A percentile compares a stretch with the other conserved stretches of the same genome.
phyloP scores from a whole-genome alignment of 2,113 vertebrate species.

The Myiopsitta monachus region DNA sequence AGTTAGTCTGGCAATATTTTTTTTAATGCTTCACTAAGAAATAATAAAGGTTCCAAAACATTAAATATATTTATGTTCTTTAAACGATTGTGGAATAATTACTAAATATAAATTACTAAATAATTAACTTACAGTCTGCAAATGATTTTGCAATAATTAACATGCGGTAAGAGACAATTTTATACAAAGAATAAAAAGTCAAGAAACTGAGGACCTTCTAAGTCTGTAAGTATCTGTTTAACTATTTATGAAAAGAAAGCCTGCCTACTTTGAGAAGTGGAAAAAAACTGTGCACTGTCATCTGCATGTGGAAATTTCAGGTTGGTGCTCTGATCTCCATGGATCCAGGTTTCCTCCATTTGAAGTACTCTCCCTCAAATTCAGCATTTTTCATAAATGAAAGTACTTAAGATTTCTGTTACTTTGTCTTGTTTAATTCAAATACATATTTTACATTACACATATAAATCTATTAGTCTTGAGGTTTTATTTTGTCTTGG shows the following conservation, averaged over 20 bases:
- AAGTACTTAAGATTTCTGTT: neutral
- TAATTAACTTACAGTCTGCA: neutral
- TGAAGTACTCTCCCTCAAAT: neutral
- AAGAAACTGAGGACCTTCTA: neutral
- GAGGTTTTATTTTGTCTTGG: neutral
- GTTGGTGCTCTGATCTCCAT: neutral
- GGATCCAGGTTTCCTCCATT: neutral
- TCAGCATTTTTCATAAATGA: neutral
- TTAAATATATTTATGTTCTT: neutral
- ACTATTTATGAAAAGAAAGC: neutral
- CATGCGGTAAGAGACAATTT: neutral
- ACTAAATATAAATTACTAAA: neutral
- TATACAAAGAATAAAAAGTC: neutral
- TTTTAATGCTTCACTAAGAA: neutral
- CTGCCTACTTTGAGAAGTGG: neutral
- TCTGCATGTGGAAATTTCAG: neutral
- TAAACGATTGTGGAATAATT: neutral
- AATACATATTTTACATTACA: rapidly evolving
- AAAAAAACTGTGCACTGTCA: neutral
- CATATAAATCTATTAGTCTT: neutral
- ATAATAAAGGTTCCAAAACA: neutral
- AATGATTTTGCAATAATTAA: neutral
- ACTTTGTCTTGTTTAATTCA: neutral
- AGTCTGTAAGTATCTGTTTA: neutral
- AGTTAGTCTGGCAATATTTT: neutral